phyloP scores from a whole-genome alignment of 2,888 invertebrate genomes.

The Andrena trimmerana region DNA sequence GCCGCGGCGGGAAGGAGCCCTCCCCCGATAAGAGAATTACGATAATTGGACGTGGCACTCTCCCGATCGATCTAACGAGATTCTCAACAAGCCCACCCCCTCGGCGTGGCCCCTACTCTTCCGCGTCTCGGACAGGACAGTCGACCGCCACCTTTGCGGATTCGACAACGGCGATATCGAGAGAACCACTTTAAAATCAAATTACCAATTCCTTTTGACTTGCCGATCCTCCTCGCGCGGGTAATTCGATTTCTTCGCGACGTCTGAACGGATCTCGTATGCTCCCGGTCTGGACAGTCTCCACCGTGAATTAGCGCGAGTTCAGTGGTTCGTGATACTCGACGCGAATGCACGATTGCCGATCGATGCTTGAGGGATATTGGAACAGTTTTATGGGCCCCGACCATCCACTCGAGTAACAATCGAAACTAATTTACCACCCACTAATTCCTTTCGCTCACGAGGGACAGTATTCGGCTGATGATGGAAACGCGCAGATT shows the following conservation, averaged over 20 bases:
- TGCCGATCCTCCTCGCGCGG: constrained; percentile 8
- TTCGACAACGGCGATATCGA: constrained; percentile 26
- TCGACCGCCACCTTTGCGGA: constrained; percentile 37
- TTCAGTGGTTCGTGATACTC: not conserved
- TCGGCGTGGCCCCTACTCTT: not conserved
- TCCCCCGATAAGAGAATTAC: constrained; percentile 72
- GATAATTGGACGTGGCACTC: constrained; percentile 72
- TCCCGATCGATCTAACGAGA: constrained; percentile 70
- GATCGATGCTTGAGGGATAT: too few species aligned
- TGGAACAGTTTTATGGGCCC: too few species aligned
- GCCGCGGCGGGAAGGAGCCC: constrained; percentile 25
- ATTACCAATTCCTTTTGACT: constrained; percentile 55
- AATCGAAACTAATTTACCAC: not conserved
- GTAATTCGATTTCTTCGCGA: constrained; percentile 39
- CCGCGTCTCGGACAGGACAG: constrained; percentile 45
- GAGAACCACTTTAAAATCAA: constrained; percentile 44
- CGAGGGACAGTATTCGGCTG: too few species aligned
- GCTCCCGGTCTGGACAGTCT: not conserved
- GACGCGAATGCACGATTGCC: not conserved
- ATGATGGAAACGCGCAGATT: too few species aligned
- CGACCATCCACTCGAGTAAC: not conserved
- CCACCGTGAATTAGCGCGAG: not conserved
- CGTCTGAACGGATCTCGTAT: constrained; percentile 15
- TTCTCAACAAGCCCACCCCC: constrained; percentile 59
- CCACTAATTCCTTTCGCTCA: not conserved